Evolutionary conservation across 1,140 invertebrate species (phyloP), one percentile per base, ranked within the genome.

Genomic region (Drosophila varians): DNA sequence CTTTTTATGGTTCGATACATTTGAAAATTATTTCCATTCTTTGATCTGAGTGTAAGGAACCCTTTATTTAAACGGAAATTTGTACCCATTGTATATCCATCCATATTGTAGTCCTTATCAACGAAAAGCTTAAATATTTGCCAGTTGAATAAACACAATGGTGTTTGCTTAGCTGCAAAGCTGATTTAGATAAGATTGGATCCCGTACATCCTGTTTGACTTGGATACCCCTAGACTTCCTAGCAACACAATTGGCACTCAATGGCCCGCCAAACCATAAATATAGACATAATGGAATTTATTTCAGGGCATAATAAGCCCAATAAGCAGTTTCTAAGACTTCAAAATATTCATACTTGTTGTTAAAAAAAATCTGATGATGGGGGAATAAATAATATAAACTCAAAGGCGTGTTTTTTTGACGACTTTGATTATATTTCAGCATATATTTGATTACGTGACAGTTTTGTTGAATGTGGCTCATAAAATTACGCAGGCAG

Each of bases 391-490:
- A 31, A 31, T 31, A 3, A 31, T 11, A 31, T 31, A 31, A 31
- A 31, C 28, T 31, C 9, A 31, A 31, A 31, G 28, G 11, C 47
- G 69, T 72, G 55, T 66, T 72, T 70, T 77, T 53, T n/a, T n/a
- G n/a, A 56, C 65, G 38, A 45, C 65, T 31, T 72, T 72, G 66
- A 77, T 73, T 77, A 61, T 42, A 73, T 68, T 77, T 77, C 61
- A 31, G 28, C 61, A 68, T 77, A 68, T 77, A 42, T 77, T 77
- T 72, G 68, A 77, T 68, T 77, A 77, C 75, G 75, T 77, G 75
- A 77, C 75, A 68, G 60, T 68, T 73, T 77, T 77, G 11, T 21
- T 36, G 49, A 77, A 57, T 66, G 49, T 52, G 36, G 34, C 53
- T 46, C 66, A 55, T 48, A 52, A 58, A 77, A 52, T 56, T 26